These are phyloP conservation scores for Drosophila watanabei DNA, from an alignment of 1,140 invertebrate species.

Conservation along the genomic window DNA sequence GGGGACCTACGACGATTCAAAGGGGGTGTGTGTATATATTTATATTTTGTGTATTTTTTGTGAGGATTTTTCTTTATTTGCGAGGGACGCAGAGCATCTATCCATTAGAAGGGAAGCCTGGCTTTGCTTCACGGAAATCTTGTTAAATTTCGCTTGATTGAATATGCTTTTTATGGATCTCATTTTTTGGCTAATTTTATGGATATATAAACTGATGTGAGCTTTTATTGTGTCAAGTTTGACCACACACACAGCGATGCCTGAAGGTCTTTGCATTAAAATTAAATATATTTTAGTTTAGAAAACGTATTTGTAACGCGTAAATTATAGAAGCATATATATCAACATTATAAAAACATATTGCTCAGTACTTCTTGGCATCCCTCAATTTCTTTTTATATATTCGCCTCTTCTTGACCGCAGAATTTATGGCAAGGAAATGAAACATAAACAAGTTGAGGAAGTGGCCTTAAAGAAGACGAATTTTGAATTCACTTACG, in stretches of 20 bases:
- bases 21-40: conserved; percentile 31
- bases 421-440: conserved; percentile 74
- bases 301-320: conserved; percentile 35
- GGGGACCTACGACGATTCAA: conserved; percentile 9
- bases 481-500: conserved; percentile 39
- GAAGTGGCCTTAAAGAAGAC: not conserved
- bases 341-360: conserved; percentile 65
- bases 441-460: conserved; percentile 61
- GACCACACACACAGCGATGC: conserved; percentile 44
- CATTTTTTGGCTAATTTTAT: not conserved
- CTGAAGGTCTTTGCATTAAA: not conserved
- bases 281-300: not conserved
- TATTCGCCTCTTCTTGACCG: conserved; percentile 28
- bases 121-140: conserved; percentile 70
- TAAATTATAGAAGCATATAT: conserved; percentile 54
- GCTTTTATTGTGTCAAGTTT: conserved; percentile 27
- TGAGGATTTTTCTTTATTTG: conserved; percentile 58
- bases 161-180: conserved; percentile 60
- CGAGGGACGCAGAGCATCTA: conserved; percentile 37
- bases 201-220: not conserved
- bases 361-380: conserved; percentile 4
- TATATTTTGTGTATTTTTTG: conserved; percentile 42
- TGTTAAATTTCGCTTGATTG: conserved; percentile 78
- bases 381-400: conserved; percentile 2
- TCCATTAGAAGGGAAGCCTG: conserved; percentile 45